These are phyloP conservation scores for Achroia grisella DNA, from an alignment of 1,140 invertebrate species.

Conservation along the genomic window DNA sequence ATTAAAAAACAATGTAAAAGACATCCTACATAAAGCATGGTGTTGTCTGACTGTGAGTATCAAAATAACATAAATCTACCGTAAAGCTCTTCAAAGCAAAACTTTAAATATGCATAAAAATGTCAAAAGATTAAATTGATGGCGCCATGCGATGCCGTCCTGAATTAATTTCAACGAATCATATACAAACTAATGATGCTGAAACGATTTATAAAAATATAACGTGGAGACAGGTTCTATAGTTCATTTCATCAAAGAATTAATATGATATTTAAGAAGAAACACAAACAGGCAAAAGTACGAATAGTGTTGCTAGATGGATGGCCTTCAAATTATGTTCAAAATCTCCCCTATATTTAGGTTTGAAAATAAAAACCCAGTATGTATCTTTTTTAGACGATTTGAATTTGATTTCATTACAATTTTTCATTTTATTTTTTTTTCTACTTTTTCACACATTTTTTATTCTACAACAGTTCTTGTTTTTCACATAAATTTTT, in stretches of 20 bases:
- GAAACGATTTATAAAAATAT: conserved; percentile 64
- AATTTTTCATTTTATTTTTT: too few relatives aligned
- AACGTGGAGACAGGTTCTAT: conserved; percentile 39
- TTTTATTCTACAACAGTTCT: too few relatives aligned
- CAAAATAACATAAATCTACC: conserved; percentile 47
- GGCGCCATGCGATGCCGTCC: conserved; percentile 29
- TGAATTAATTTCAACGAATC: conserved; percentile 52
- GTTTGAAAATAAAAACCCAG: too few relatives aligned
- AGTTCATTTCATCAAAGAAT: conserved; percentile 2
- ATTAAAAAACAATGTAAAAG: not conserved
- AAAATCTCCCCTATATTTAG: too few relatives aligned
- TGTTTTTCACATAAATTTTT: too few relatives aligned
- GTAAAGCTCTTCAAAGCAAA: conserved; percentile 60
- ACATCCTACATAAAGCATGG: conserved; percentile 1
- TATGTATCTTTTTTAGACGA: too few relatives aligned
- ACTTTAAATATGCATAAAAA: conserved; percentile 71
- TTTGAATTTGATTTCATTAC: too few relatives aligned
- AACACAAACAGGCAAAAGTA: not conserved
- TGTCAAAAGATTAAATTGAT: conserved; percentile 63
- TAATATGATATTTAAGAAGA: not conserved
- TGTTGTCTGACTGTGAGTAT: conserved; percentile 28
- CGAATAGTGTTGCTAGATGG: too few relatives aligned
- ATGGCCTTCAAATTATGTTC: too few relatives aligned
- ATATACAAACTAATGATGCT: conserved; percentile 48
- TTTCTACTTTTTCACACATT: too few relatives aligned